A percentile compares a stretch with the other conserved stretches of the same genome.
Evolutionary conservation across 2,888 invertebrate species (phyloP).

Genomic region (Phengaris arion): DNA sequence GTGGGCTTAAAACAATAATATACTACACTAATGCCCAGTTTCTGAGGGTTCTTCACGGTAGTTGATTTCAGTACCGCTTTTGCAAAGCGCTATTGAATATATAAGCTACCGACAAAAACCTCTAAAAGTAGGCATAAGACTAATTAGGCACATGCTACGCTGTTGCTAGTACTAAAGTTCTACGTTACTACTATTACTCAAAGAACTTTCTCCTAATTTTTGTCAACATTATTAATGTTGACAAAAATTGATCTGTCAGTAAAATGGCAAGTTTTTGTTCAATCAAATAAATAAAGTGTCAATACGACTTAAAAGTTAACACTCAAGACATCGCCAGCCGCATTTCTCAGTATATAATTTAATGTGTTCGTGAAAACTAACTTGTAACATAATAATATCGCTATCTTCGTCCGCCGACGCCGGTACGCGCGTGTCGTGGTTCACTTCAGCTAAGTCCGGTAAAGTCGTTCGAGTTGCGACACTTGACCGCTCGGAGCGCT

Average conservation of each 20-base stretch:
- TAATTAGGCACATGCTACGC: too few species aligned
- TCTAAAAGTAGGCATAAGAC: too few species aligned
- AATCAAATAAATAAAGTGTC: too few species aligned
- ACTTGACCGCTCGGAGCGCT: not conserved
- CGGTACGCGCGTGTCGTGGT: conserved; percentile 33
- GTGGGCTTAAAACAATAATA: not conserved
- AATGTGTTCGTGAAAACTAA: conserved; percentile 54
- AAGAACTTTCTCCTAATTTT: too few species aligned
- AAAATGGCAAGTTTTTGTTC: too few species aligned
- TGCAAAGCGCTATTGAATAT: too few species aligned
- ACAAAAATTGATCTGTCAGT: too few species aligned
- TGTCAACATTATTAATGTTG: too few species aligned
- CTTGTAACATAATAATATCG: conserved; percentile 53
- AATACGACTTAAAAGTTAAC: not conserved
- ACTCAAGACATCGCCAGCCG: conserved; percentile 30
- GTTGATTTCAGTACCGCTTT: too few species aligned
- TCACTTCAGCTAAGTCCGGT: conserved; percentile 42
- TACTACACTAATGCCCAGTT: not conserved
- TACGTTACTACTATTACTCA: too few species aligned
- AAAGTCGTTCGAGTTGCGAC: conserved; percentile 26
- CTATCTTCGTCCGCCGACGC: conserved; percentile 36
- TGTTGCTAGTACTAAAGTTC: too few species aligned
- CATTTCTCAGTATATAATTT: conserved; percentile 39
- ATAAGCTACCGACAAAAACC: too few species aligned
- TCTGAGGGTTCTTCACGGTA: not conserved